These are phyloP conservation scores for Pitangus sulphuratus DNA, from an alignment of 2,797 vertebrate genomes.

Conservation along the genomic window DNA sequence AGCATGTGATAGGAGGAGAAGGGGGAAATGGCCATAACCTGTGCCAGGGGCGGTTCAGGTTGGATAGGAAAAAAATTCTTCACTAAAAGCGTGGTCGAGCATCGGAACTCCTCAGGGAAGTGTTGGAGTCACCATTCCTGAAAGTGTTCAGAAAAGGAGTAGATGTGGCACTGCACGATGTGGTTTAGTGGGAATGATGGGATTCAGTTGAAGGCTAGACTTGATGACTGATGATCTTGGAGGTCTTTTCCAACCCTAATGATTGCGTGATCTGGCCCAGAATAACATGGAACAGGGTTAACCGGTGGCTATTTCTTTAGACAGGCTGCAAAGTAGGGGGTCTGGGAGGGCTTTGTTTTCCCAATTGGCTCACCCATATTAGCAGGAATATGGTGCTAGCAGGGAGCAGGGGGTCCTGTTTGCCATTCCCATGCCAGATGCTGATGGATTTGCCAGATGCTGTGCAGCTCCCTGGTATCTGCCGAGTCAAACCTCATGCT, in stretches of 20 bases:
- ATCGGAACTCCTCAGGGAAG: not conserved
- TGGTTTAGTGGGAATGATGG: not conserved
- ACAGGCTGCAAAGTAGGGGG: not conserved
- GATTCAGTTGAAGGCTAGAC: not conserved
- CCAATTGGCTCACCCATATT: accelerated
- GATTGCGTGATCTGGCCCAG: not conserved
- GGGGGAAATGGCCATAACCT: not conserved
- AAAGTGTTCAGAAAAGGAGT: not conserved
- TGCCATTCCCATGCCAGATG: not conserved
- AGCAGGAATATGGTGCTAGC: not conserved
- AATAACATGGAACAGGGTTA: accelerated
- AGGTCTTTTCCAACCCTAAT: not conserved
- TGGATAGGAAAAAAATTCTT: not conserved
- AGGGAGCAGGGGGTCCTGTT: not conserved
- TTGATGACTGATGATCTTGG: not conserved
- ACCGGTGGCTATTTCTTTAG: not conserved
- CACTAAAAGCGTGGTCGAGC: not conserved
- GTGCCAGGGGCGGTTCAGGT: not conserved
- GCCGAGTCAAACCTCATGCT: not conserved
- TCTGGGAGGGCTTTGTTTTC: not conserved
- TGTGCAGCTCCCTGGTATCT: not conserved
- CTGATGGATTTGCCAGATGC: accelerated
- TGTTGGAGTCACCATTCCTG: not conserved
- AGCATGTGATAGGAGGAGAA: not conserved
- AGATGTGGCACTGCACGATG: accelerated